Conservation (phyloP, 2,113 vertebrate species). For the Pteruthius melanotis region DNA sequence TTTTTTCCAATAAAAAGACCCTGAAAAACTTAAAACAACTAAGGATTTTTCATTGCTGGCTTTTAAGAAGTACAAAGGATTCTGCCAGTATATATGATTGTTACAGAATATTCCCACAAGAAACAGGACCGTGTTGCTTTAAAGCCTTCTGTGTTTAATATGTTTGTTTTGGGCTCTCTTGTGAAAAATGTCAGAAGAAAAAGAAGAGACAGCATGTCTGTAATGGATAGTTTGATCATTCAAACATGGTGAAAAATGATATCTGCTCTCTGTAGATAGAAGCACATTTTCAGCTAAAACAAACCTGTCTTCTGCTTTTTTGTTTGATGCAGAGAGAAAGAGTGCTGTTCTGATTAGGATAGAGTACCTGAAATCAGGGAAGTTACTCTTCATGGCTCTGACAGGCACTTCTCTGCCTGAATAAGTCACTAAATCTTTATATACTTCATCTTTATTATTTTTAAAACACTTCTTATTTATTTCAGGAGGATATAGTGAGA, state of each 20-base stretch:
- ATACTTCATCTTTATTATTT: neutral
- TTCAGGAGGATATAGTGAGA: neutral
- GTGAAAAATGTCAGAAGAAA: conserved; percentile 17
- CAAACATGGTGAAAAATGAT: neutral
- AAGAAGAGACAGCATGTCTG: neutral
- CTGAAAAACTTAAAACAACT: neutral
- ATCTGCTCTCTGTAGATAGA: neutral
- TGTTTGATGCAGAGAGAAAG: neutral
- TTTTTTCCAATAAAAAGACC: neutral
- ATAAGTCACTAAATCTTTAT: neutral
- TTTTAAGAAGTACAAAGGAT: neutral
- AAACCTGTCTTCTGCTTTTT: conserved; percentile 20
- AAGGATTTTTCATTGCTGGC: neutral
- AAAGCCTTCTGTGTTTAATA: neutral
- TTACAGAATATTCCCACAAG: conserved; percentile 20
- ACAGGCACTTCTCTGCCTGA: neutral
- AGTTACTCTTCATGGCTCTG: neutral
- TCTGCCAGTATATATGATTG: neutral
- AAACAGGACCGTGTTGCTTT: neutral
- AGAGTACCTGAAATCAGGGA: neutral
- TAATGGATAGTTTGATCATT: neutral
- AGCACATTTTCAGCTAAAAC: conserved; percentile 8
- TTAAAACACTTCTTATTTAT: neutral
- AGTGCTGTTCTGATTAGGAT: neutral
- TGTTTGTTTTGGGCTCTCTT: conserved; percentile 31